Evolutionary conservation across 2,888 invertebrate species (phyloP).

Genomic region (Ctenicera cuprea): DNA sequence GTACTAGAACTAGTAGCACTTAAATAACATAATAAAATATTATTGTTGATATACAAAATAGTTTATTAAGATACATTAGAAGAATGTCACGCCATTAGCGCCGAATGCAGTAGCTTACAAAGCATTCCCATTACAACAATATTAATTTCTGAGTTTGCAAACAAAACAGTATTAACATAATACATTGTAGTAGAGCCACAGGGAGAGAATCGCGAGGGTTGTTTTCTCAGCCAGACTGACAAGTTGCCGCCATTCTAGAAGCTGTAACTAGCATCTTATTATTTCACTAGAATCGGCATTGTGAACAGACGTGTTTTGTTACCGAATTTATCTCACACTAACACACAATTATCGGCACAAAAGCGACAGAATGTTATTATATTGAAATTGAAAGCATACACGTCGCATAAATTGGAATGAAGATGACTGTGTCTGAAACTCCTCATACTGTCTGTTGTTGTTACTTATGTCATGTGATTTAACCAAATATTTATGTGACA

Average conservation of each 20-base stretch:
- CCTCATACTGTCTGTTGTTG: slow-evolving; percentile 59
- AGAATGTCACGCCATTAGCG: slow-evolving; percentile 39
- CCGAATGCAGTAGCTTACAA: slow-evolving; percentile 26
- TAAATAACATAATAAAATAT: too few species aligned
- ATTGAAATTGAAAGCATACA: slow-evolving; percentile 66
- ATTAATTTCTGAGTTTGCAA: slow-evolving; percentile 50
- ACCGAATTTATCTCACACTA: slow-evolving; percentile 69
- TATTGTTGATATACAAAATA: not conserved
- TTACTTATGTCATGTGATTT: slow-evolving; percentile 63
- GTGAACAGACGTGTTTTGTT: slow-evolving; percentile 66
- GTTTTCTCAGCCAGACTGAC: slow-evolving; percentile 67
- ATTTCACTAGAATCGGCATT: slow-evolving; percentile 65
- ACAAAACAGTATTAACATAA: slow-evolving; percentile 59
- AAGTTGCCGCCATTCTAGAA: slow-evolving; percentile 67
- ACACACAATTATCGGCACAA: slow-evolving; percentile 69
- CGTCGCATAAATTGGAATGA: slow-evolving; percentile 64
- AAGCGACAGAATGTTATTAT: slow-evolving; percentile 69
- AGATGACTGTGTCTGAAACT: slow-evolving; percentile 65
- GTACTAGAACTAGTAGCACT: too few species aligned
- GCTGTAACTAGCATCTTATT: slow-evolving; percentile 62
- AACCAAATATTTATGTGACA: slow-evolving; percentile 56
- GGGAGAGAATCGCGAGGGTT: slow-evolving; percentile 64
- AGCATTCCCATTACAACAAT: slow-evolving; percentile 37
- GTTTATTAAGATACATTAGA: not conserved
- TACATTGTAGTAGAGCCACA: slow-evolving; percentile 58